phyloP scores from a whole-genome alignment of 1,140 invertebrate genomes.

The Drosophila sp. region DNA sequence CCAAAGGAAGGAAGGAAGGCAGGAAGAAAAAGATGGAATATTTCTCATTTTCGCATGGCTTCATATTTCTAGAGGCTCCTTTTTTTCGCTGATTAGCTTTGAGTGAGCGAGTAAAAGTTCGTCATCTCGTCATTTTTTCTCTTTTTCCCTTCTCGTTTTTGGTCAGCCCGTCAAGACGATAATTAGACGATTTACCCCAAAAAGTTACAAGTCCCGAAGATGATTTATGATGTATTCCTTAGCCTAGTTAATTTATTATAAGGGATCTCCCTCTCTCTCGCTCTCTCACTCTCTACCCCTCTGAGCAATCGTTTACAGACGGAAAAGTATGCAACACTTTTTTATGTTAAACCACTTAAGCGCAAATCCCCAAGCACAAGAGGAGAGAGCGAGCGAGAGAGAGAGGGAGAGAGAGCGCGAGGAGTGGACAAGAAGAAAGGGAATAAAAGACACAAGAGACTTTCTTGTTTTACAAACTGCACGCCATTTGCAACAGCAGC shows the following conservation, averaged over 20 bases:
- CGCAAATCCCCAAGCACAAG: conserved; percentile 38
- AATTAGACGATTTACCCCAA: conserved; percentile 58
- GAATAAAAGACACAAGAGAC: conserved; percentile 2
- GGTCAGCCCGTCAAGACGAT: conserved; percentile 41
- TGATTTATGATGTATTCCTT: conserved; percentile 63
- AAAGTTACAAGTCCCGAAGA: conserved; percentile 54
- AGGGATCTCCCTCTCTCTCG: conserved; percentile 13
- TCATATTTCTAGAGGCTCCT: conserved; percentile 32
- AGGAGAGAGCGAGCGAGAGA: neutral
- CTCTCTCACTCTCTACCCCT: neutral
- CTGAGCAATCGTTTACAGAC: conserved; percentile 38
- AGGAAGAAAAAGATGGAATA: conserved; percentile 20
- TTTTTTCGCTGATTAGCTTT: conserved; percentile 43
- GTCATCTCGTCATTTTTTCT: conserved; percentile 22
- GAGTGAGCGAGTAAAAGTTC: conserved; percentile 38
- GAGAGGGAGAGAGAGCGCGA: neutral
- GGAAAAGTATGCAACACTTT: conserved; percentile 64
- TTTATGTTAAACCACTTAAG: conserved; percentile 48
- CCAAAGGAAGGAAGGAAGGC: neutral
- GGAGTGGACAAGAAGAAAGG: neutral
- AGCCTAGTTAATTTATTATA: conserved; percentile 63
- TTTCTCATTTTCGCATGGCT: conserved; percentile 42
- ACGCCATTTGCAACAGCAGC: conserved; percentile 45
- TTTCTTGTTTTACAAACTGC: conserved; percentile 48
- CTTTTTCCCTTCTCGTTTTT: neutral